Base-by-base conservation (phyloP, 2,113 vertebrate genomes). In the Pomatorhinus ruficollis region DNA sequence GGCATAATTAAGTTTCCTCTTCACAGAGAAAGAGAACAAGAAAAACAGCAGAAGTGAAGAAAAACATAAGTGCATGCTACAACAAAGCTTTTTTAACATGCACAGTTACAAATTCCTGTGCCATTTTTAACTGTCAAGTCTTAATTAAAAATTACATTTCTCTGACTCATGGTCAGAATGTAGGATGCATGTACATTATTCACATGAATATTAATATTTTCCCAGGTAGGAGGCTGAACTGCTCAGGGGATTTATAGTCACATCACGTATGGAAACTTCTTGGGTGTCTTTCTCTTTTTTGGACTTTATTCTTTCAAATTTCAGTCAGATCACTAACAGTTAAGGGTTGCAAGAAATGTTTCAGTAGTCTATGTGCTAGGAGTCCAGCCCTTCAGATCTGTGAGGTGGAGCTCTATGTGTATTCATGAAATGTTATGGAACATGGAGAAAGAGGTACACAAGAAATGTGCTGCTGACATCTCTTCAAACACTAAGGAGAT, bases 131-230 rank as follows among this genome's bases (percentile, higher is more conserved):
- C 90, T 83, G 83, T 89, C 68, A 94, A 90, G 40, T 68, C 82
- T 93, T 93, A 94, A 96, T 96, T 96, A 96, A 96, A 94, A 89
- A 96, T 72, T 85, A 90, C 27, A 83, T 90, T 88, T 94, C 59
- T 96, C 82, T 97, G 96, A 97, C 85, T 97, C 95, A 96, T 14
- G 71, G 88, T 93, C 79, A 90, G 79, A 56, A 94, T 96, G 96
- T 93, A 94, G 96, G 93, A 94, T 94, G 88, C 44, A 75, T 83
- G 83, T 80, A 88, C 40, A 92, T 90, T 96, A 90, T 92, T 97
- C 95, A 95, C 37, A 95, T 75, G 52, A 96, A 94, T 93, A 96
- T 83, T 93, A 96, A 96, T 87, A 15, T 71, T 63, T 86, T 83
- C 44, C 30, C 93, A 97, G 96, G 96, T 95, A 88, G 96, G 92